Conservation (phyloP, 2,113 vertebrate species). For the Tupaia tana region DNA sequence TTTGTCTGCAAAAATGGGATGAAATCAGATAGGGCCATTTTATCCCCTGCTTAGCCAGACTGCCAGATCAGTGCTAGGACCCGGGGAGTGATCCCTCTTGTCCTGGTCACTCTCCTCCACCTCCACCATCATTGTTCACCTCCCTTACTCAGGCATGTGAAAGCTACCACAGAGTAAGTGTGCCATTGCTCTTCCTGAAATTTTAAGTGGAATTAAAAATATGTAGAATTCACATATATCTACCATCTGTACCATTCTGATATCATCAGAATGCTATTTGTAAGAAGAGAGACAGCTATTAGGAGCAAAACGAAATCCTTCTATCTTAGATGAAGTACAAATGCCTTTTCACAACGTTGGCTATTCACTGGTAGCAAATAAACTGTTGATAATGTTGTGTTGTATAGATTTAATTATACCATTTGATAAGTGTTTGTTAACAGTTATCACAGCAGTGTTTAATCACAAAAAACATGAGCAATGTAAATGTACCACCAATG, state of each 20-base stretch:
- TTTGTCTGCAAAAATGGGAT: not conserved
- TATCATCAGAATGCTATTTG: not conserved
- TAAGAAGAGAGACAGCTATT: not conserved
- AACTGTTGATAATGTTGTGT: not conserved
- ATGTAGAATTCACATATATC: not conserved
- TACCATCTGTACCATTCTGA: not conserved
- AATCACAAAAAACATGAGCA: conserved; percentile 2
- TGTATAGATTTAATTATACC: conserved; percentile 8
- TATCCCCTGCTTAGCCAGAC: not conserved
- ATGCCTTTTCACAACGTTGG: not conserved
- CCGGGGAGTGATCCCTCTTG: not conserved
- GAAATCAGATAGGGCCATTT: not conserved
- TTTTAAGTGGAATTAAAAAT: not conserved
- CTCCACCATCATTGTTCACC: not conserved
- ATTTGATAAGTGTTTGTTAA: not conserved
- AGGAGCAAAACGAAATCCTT: conserved; percentile 18
- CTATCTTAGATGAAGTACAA: not conserved
- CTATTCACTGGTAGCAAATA: not conserved
- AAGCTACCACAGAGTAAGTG: not conserved
- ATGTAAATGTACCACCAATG: not conserved
- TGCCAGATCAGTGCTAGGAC: not conserved
- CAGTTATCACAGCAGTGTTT: not conserved
- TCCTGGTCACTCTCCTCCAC: not conserved
- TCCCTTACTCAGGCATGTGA: not conserved
- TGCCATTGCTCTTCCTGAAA: not conserved